Percentiles rank a stretch among this genome's conserved stretches.
These are phyloP conservation scores for Cephus runcator DNA, from an alignment of 2,888 invertebrate genomes.

Conservation along the genomic window DNA sequence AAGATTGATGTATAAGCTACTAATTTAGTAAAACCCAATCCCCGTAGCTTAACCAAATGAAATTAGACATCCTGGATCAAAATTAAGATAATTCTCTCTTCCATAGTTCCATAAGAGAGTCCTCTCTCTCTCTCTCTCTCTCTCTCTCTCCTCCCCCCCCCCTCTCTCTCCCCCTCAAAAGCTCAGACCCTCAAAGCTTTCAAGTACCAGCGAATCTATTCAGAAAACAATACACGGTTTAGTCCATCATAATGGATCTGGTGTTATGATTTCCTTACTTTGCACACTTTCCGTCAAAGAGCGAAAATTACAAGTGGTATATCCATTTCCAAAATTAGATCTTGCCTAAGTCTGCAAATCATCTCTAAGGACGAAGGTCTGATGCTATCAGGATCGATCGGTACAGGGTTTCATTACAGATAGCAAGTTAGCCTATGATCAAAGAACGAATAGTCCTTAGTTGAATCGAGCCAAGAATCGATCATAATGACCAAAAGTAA, in stretches of 20 bases:
- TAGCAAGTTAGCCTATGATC: neutral
- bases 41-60: slow-evolving; percentile 31
- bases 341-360: neutral
- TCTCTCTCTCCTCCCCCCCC: neutral
- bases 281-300: neutral
- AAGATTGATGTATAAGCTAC: slow-evolving; percentile 36
- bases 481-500: neutral
- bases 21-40: slow-evolving; percentile 33
- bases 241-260: neutral
- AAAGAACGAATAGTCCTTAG: neutral
- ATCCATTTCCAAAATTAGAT: neutral
- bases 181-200: neutral
- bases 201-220: neutral
- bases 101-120: neutral
- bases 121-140: neutral
- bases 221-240: neutral
- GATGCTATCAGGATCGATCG: neutral
- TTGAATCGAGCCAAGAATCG: neutral
- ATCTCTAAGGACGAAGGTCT: no score
- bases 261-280: neutral
- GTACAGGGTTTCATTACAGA: neutral
- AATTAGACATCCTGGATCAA: slow-evolving; percentile 24
- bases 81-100: slow-evolving; percentile 25
- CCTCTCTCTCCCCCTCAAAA: neutral
- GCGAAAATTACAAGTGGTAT: neutral